Base-by-base conservation (phyloP, 2,113 vertebrate species). In the Pseudopipra pipra region DNA sequence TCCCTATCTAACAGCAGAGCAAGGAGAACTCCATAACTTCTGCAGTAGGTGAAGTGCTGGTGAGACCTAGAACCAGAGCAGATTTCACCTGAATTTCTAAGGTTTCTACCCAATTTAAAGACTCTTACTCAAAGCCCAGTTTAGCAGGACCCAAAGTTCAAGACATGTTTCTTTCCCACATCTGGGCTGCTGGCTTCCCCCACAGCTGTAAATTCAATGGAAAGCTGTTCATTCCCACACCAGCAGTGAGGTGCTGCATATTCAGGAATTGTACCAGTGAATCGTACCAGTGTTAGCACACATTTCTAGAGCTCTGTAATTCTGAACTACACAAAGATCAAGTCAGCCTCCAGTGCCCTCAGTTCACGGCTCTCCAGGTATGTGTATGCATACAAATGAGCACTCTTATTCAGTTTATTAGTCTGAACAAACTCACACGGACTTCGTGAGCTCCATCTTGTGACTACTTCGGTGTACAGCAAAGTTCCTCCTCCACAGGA, bases 361-460 rank as follows among this genome's bases (percentile, higher is more conserved):
- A 54, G 41, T 51, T 75, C 52, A 14, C 56, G 49, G 65, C 25
- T 85, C n/a, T 72, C 31, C 31, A 41, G 62, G 41, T 46, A 12
- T 0, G 16, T 23, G 8, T 20, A 47, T 0, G 2, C 49, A 30
- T 6, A 35, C 6, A 73, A 93, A 51, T 0, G 1, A 76, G n/a
- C 37, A 22, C 16, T 75, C 73, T 54, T 17, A 5, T 2, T 46
- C 37, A 7, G 5, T 65, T 44, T 39, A 30, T 7, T 10, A 51
- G 33, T 9, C 12, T 3, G 6, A 49, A 63, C 43, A 23, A 55
- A 75, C 63, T 35, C 88, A 85, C 52, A 72, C 3, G 2, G 71
- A 41, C 63, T 73, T 93, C 93, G 51, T 74, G 95, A 95, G 97
- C 80, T 93, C 97, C 98, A 97, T 83, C 98, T 98, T 93, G 96